phyloP scores from a whole-genome alignment of 92 coral and sea anemone genomes.

The Bergia puertoricense region DNA sequence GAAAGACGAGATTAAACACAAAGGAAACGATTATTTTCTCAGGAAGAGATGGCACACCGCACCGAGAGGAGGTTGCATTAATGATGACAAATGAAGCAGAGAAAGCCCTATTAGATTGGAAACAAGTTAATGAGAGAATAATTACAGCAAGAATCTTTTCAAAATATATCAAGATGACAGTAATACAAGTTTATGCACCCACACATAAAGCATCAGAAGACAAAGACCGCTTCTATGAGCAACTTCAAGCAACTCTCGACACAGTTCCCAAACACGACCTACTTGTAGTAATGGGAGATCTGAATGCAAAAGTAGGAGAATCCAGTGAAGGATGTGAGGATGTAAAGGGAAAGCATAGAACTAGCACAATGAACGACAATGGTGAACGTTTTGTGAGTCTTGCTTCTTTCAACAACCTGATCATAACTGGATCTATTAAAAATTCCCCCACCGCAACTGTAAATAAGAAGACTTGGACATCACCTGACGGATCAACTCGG shows the following conservation, averaged over 20 bases:
- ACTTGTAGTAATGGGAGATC: constrained; percentile 5
- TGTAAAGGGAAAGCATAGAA: not conserved
- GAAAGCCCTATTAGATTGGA: constrained; percentile 19
- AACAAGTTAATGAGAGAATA: constrained; percentile 29
- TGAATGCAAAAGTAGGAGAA: constrained; percentile 2
- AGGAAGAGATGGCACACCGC: constrained; percentile 32
- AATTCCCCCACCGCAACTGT: not conserved
- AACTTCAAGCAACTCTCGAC: constrained; percentile 12
- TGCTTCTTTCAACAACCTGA: not conserved
- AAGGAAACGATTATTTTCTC: constrained; percentile 5
- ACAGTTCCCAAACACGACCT: constrained; percentile 9
- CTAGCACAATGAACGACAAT: not conserved
- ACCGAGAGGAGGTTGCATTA: constrained; percentile 34
- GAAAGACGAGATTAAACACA: not conserved
- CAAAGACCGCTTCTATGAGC: constrained; percentile 5
- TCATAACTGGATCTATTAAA: not conserved
- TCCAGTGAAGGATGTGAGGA: not conserved
- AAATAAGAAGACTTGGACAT: not conserved
- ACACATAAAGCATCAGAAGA: constrained; percentile 9
- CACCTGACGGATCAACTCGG: not conserved
- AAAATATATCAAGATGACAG: constrained; percentile 27
- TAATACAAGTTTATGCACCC: constrained; percentile 25
- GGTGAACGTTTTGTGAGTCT: not conserved
- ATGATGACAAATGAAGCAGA: constrained; percentile 10
- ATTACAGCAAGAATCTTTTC: constrained; percentile 39